Percentiles rank a stretch among this genome's conserved stretches.
Evolutionary conservation across 2,888 invertebrate species (phyloP).

Genomic region (Eupithecia exiguata): DNA sequence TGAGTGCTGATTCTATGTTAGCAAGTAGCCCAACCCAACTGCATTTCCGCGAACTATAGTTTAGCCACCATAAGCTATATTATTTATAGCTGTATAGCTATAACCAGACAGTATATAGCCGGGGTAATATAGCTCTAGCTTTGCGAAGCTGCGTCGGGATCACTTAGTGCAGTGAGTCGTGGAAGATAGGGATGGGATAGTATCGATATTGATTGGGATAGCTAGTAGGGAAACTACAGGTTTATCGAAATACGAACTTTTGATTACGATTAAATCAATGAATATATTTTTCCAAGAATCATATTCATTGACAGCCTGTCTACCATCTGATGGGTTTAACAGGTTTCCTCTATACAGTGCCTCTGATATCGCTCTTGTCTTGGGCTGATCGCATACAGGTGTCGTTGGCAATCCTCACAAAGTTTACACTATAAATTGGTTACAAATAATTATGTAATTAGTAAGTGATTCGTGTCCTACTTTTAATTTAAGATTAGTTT

Average conservation of each 20-base stretch:
- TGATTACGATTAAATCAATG: no score
- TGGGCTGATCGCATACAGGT: no score
- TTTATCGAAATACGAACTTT: no score
- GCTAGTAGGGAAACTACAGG: neutral
- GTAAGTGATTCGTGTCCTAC: neutral
- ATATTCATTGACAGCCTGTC: no score
- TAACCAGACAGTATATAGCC: constrained; percentile 13
- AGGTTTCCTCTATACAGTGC: no score
- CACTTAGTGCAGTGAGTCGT: constrained; percentile 71
- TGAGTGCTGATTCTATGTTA: neutral
- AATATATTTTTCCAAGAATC: no score
- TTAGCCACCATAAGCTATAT: constrained; percentile 9
- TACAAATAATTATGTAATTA: neutral
- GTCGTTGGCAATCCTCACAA: no score
- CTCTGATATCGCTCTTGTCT: no score
- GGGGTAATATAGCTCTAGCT: constrained; percentile 45
- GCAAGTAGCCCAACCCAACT: neutral
- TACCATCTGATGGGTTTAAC: no score
- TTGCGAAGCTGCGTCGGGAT: constrained; percentile 63
- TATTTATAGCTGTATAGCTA: neutral
- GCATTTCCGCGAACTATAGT: constrained; percentile 24
- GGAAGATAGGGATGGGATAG: constrained; percentile 44
- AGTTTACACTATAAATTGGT: no score
- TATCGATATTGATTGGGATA: constrained; percentile 22
- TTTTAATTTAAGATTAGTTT: neutral